Conservation (phyloP, 2,888 invertebrate genomes). For the Nowickia ferox region DNA sequence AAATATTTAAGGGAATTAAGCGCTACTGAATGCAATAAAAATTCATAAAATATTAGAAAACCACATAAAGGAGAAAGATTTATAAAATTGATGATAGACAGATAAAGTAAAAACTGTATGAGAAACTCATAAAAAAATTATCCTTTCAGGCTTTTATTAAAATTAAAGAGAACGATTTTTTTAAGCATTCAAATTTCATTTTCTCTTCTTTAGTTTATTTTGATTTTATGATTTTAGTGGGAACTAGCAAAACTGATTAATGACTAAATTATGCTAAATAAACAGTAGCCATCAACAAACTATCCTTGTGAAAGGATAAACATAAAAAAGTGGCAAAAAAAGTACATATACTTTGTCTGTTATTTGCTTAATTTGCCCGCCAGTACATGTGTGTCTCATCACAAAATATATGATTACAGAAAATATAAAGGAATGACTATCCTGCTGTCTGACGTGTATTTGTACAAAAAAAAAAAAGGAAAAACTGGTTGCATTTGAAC, state of each 20-base stretch:
- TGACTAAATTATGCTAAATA: constrained; percentile 64
- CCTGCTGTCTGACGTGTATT: constrained; percentile 35
- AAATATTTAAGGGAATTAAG: not conserved
- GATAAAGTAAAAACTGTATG: not conserved
- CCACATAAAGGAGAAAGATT: not conserved
- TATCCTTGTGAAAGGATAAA: constrained; percentile 53
- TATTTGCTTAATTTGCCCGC: constrained; percentile 60
- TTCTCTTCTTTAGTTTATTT: not conserved
- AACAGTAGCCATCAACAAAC: constrained; percentile 54
- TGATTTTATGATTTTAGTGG: constrained; percentile 3
- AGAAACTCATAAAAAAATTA: not conserved
- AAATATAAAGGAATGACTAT: constrained; percentile 26
- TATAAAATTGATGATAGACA: not conserved
- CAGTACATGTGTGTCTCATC: constrained; percentile 56
- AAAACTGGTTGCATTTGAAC: not conserved
- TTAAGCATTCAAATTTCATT: constrained; percentile 14
- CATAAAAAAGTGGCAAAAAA: constrained; percentile 17
- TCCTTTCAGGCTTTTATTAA: constrained; percentile 20
- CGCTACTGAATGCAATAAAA: constrained; percentile 29
- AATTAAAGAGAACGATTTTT: constrained; percentile 38
- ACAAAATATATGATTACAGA: constrained; percentile 40
- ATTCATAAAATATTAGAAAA: constrained; percentile 38
- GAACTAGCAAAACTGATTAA: constrained; percentile 59
- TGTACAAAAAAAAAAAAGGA: constrained; percentile 28
- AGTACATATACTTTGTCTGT: constrained; percentile 32